Conservation (phyloP, 2,888 invertebrate genomes). For the Platycheirus albimanus region DNA sequence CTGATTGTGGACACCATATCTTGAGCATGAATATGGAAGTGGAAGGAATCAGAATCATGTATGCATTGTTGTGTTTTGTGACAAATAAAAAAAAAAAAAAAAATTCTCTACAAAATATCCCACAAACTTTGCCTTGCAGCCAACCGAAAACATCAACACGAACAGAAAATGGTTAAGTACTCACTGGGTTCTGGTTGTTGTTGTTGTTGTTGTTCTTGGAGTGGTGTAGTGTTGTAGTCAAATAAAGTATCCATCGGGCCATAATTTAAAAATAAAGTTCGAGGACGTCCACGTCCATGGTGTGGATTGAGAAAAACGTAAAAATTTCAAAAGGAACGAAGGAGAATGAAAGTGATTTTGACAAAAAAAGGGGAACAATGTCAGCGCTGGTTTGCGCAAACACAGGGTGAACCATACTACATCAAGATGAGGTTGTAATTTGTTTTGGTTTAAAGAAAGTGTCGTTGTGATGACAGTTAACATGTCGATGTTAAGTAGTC, state of each 20-base stretch:
- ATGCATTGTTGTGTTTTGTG: not conserved
- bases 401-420: no score
- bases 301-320: conserved; percentile 35
- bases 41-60: conserved; percentile 32
- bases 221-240: not conserved
- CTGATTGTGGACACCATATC: conserved; percentile 43
- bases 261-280: conserved; percentile 60
- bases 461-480: no score
- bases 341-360: conserved; percentile 22
- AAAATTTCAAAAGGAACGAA: conserved; percentile 5
- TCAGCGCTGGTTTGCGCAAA: no score
- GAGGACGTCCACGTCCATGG: conserved; percentile 49
- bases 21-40: conserved; percentile 5
- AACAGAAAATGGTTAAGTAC: conserved; percentile 45
- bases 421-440: no score
- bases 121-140: conserved; percentile 24
- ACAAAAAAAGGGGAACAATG: no score
- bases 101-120: conserved; percentile 9
- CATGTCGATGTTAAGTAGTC: no score
- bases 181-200: no score
- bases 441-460: no score
- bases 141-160: conserved; percentile 49
- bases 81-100: conserved; percentile 6
- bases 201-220: no score
- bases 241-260: conserved; percentile 6